phyloP scores from a whole-genome alignment of 1,140 invertebrate genomes.

The Magallana angulata region DNA sequence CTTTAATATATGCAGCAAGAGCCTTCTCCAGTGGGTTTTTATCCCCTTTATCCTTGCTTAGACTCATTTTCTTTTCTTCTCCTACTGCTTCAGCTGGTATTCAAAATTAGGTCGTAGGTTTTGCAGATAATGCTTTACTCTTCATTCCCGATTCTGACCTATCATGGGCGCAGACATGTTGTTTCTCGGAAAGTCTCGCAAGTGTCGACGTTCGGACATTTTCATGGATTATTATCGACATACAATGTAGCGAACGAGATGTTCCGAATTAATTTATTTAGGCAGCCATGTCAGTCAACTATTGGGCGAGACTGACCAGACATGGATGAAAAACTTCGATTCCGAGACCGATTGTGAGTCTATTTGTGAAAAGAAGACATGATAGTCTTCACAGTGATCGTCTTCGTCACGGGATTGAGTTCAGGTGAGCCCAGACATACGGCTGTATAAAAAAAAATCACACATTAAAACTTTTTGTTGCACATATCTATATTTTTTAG shows the following conservation, averaged over 20 bases:
- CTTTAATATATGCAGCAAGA: slow-evolving; percentile 58
- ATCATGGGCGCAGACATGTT: slow-evolving; percentile 64
- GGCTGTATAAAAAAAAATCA: not conserved
- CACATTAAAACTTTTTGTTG: no score
- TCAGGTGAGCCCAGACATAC: not conserved
- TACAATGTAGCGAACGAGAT: no score
- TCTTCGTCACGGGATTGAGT: not conserved
- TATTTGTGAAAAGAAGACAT: not conserved
- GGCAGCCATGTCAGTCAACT: slow-evolving; percentile 16
- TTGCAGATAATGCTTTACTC: slow-evolving; percentile 6
- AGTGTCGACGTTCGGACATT: not conserved
- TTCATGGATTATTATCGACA: not conserved
- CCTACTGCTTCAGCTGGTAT: not conserved
- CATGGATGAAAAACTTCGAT: slow-evolving; percentile 1
- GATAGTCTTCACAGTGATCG: not conserved
- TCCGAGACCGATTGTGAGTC: not conserved
- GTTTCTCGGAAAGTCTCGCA: slow-evolving; percentile 62
- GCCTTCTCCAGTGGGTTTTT: slow-evolving; percentile 60
- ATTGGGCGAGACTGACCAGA: not conserved
- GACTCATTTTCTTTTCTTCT: slow-evolving; percentile 56
- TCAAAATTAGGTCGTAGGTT: not conserved
- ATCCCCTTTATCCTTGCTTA: slow-evolving; percentile 59
- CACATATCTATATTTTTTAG: no score
- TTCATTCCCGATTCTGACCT: slow-evolving; percentile 24
- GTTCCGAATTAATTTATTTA: slow-evolving; percentile 20